These are phyloP conservation scores for Parnassius apollo DNA, from an alignment of 2,888 invertebrate species.

Conservation along the genomic window DNA sequence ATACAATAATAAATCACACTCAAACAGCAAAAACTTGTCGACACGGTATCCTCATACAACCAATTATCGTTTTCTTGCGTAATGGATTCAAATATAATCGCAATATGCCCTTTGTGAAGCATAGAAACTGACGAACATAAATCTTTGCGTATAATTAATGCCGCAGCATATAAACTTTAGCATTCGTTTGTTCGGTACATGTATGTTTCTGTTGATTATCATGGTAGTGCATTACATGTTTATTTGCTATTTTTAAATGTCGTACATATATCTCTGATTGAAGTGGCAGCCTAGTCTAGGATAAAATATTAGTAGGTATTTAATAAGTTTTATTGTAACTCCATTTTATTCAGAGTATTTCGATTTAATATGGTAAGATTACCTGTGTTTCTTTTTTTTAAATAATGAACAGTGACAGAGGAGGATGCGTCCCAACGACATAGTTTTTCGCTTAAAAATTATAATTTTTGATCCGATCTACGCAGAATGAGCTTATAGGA, in stretches of 20 bases:
- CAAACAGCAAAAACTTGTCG: constrained; percentile 20
- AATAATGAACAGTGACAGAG: too few species aligned
- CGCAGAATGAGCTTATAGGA: too few species aligned
- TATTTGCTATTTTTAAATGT: constrained; percentile 2
- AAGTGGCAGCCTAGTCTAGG: too few species aligned
- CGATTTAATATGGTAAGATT: too few species aligned
- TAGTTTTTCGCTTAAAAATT: too few species aligned
- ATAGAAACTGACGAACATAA: constrained; percentile 34
- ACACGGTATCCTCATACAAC: constrained; percentile 19
- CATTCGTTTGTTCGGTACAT: constrained; percentile 15
- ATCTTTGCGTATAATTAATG: constrained; percentile 30
- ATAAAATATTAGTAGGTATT: too few species aligned
- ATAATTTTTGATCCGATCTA: too few species aligned
- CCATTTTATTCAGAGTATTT: too few species aligned
- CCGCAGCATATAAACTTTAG: constrained; percentile 23
- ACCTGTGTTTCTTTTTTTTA: too few species aligned
- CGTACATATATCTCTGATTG: neutral
- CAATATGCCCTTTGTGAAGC: constrained; percentile 38
- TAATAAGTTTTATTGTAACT: too few species aligned
- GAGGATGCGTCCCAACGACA: too few species aligned
- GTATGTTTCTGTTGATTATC: constrained; percentile 9
- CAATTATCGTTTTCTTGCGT: constrained; percentile 28
- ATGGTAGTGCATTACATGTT: neutral
- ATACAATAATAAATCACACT: constrained; percentile 9
- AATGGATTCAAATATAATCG: constrained; percentile 41